Base-by-base conservation (phyloP, 2,888 invertebrate species). In the Lysandra bellargus region DNA sequence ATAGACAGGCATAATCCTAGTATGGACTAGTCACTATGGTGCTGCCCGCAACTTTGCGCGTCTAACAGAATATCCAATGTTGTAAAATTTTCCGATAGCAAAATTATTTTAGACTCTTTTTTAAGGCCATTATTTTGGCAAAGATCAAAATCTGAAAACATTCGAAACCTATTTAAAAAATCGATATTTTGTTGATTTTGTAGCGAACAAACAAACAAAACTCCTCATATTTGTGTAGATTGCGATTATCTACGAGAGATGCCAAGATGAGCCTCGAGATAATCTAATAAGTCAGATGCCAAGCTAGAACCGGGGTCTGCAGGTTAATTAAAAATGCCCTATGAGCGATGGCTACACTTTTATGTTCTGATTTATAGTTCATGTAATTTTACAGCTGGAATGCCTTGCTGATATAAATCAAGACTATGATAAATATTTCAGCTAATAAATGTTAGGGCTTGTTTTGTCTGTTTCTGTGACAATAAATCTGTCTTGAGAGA, bases 311-410 rank as follows among this genome's bases (percentile, higher is more conserved):
- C 89, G 90, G 90, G 90, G 89, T 89, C 88, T 91, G 92, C 92
- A 92, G 94, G 94, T 94, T 94, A 94, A 94, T 94, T 94, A 94
- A 94, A 94, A 94, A 94, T 92, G 92, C 92, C 92, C 53, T 33
- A 57, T 76, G 49, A 33, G 76, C 33, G 40, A 74, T 40, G 44
- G 44, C 17, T 44, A n/a, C 91, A 92, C 88, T 88, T 85, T 88
- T 86, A 87, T 90, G 91, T 90, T 88, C 88, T 86, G 85, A 88
- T 88, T 90, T 89, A 88, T 89, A 87, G 78, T 73, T 78, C 78
- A 76, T 40, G 74, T 53, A 78, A 79, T 79, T 81, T 80, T 76
- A 37, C 79, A 69, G 23, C 78, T 78, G 74, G 78, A 79, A 80
- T 77, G 76, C 73, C 72, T 79, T 44, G n/a, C 33, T 33, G 33